phyloP scores from a whole-genome alignment of 1,140 invertebrate genomes.

The Sarcophaga peregrina region DNA sequence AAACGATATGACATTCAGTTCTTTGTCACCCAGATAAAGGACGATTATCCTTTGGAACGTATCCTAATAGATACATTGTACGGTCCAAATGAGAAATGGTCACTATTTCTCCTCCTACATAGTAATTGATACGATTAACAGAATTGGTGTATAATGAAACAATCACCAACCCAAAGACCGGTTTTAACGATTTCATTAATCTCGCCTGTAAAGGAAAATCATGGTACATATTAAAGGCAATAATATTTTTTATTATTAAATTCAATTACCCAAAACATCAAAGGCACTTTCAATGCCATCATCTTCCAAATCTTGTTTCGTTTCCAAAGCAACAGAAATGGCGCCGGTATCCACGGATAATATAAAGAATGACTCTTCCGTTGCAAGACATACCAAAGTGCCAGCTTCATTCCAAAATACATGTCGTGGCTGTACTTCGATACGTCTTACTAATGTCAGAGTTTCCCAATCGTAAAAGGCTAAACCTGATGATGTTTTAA shows the following conservation, averaged over 20 bases:
- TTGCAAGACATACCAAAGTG: constrained; percentile 92
- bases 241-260: background rate
- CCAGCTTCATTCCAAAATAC: constrained; percentile 98
- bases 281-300: constrained; percentile 98
- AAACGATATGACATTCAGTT: constrained; percentile 94
- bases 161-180: constrained; percentile 98
- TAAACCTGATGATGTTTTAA: constrained; percentile 91
- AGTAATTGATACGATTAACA: constrained; percentile 97
- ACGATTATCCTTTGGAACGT: constrained; percentile 96
- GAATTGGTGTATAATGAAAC: constrained; percentile 99
- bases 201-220: constrained; percentile 69
- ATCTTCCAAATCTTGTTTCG: constrained; percentile 82
- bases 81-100: constrained; percentile 97
- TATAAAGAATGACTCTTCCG: constrained; percentile 97
- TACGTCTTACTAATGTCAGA: constrained; percentile 86
- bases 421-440: constrained; percentile 70
- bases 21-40: constrained; percentile 97
- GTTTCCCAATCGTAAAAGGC: constrained; percentile 98
- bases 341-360: constrained; percentile 87
- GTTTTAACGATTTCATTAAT: constrained; percentile 95
- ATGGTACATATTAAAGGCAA: background rate
- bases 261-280: constrained; percentile 75
- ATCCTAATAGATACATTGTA: constrained; percentile 93
- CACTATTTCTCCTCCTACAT: constrained; percentile 98
- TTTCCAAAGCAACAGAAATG: constrained; percentile 80